Evolutionary conservation across 2,888 invertebrate species (phyloP).

Genomic region (Cosmia trapezina): DNA sequence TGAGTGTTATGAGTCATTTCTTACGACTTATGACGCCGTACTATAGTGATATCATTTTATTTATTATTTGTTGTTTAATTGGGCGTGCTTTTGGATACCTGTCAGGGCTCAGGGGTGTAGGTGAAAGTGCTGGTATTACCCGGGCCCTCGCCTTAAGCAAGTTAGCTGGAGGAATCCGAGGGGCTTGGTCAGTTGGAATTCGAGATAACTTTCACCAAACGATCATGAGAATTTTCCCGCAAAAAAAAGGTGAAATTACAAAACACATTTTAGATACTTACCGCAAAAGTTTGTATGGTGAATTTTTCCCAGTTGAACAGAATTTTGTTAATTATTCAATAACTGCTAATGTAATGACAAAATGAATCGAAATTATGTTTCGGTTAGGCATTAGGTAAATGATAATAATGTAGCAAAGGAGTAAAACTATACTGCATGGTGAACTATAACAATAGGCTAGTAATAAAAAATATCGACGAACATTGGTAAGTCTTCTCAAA

Average conservation of each 20-base stretch:
- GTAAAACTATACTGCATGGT: background rate
- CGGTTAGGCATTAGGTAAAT: background rate
- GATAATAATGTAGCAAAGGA: background rate
- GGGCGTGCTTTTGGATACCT: background rate
- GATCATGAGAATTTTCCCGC: too few relatives aligned
- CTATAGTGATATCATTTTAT: background rate
- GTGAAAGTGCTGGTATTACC: background rate
- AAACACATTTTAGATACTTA: too few relatives aligned
- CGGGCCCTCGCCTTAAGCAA: background rate
- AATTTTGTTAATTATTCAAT: background rate
- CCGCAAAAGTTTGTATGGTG: background rate
- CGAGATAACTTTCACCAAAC: background rate
- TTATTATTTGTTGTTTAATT: background rate
- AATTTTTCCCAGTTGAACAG: background rate
- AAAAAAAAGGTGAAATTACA: background rate
- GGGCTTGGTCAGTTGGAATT: background rate
- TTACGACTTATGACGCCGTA: background rate
- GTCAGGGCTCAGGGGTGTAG: background rate
- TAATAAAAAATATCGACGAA: conserved; percentile 64
- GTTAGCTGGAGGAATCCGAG: background rate
- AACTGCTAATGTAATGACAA: background rate
- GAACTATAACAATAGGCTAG: background rate
- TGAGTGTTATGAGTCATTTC: background rate
- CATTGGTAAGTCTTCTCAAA: conserved; percentile 85
- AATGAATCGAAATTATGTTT: background rate